Base-by-base conservation (phyloP, 2,113 vertebrate species). In the Nerophis lumbriciformis region DNA sequence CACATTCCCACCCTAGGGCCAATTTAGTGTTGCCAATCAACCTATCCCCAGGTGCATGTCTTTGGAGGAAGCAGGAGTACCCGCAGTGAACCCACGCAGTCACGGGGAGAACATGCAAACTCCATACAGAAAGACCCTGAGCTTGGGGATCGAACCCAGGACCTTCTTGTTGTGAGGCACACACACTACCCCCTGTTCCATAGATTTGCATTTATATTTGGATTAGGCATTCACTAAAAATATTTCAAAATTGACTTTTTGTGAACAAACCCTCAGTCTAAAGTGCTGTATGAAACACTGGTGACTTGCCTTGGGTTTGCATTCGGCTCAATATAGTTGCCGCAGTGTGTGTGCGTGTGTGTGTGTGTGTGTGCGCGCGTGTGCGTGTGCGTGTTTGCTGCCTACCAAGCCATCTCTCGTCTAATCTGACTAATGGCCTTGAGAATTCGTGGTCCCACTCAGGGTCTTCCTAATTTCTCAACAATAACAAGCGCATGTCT, bases 401-500 rank as follows among this genome's bases (percentile, higher is more conserved):
- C 70, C 78, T 48, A 72, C 75, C 73, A 69, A 60, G 77, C 77
- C 61, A 82, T 75, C 78, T 73, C 68, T 59, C 48, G 68, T 61
- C 79, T 78, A 75, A 76, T 76, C 76, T 75, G 58, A 80, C 64
- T 69, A 66, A 65, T 47, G 8, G 61, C 69, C 69, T 53, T 59
- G 78, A 77, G 82, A 81, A 63, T 51, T 57, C 39, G 19, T 15
- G n/a, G 48, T 63, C 45, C 63, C 53, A 52, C 71, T 1, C 52
- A 55, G 66, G 45, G 73, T 80, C 70, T 76, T 69, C 51, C 76
- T 72, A 72, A 77, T 78, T 76, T 67, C 76, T 79, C 72, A 63
- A 79, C 79, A 80, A 80, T 74, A 81, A 82, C 63, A 64, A 50
- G 51, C n/a, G 47, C 42, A 73, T 61, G 54, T 83, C 77, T 67